Conservation (phyloP, 1,140 invertebrate genomes). For the Sycobia sp. region DNA sequence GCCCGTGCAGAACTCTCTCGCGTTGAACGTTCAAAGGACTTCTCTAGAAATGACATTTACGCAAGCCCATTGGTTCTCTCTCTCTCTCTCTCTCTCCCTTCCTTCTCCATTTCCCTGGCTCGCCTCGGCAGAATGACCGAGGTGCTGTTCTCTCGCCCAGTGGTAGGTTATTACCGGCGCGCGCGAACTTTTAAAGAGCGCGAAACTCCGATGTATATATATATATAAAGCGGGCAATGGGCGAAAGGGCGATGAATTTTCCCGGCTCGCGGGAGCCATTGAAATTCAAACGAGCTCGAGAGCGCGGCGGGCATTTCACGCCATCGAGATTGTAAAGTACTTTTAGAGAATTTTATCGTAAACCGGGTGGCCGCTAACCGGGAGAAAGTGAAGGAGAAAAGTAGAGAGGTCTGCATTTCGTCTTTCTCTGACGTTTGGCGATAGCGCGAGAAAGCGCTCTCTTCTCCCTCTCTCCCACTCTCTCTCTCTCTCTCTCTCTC, state of each 20-base stretch:
- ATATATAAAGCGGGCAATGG: conserved; percentile 25
- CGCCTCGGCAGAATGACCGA: no score
- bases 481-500: no score
- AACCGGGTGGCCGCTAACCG: conserved; percentile 6
- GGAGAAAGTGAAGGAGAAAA: no score
- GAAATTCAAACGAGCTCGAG: conserved; percentile 32
- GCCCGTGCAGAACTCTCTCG: no score
- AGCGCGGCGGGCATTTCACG: background rate
- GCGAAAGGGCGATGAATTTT: conserved; percentile 24
- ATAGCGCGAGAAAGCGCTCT: no score
- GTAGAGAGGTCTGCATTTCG: no score
- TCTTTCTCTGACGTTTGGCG: no score
- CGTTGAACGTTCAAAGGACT: background rate
- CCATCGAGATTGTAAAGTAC: conserved; percentile 26
- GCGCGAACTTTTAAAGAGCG: conserved; percentile 23
- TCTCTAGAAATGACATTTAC: conserved; percentile 17
- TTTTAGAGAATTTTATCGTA: conserved; percentile 29
- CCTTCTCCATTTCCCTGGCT: no score
- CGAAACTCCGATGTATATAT: no score
- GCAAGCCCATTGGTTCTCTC: conserved; percentile 1
- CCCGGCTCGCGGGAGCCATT: conserved; percentile 30
- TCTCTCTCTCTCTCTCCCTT: background rate
- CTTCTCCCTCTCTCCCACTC: no score
- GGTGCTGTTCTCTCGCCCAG: no score
- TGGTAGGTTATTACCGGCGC: conserved; percentile 21